Conservation (phyloP, 2,797 vertebrate species). For the Ara ararauna region DNA sequence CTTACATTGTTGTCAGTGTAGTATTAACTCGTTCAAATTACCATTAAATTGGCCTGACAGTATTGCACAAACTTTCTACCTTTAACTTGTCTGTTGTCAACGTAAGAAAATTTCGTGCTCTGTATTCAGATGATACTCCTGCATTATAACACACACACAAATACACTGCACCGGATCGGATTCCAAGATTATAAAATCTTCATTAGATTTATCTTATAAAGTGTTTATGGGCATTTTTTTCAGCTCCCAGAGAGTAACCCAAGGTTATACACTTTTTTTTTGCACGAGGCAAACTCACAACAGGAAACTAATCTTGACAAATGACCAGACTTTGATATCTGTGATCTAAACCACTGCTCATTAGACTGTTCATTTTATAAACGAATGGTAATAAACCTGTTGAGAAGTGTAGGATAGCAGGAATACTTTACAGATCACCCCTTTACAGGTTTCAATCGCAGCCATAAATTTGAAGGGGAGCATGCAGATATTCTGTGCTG, state of each 20-base stretch:
- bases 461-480: conserved; percentile 45
- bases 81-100: neutral
- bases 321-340: conserved; percentile 69
- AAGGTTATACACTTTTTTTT: conserved; percentile 38
- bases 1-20: neutral
- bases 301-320: conserved; percentile 74
- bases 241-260: conserved; percentile 31
- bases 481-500: neutral
- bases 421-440: conserved; percentile 74
- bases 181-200: conserved; percentile 32
- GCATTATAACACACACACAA: neutral
- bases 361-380: conserved; percentile 70
- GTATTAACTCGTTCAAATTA: neutral
- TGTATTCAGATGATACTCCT: too few species aligned
- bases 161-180: neutral
- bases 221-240: conserved; percentile 36
- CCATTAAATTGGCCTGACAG: neutral
- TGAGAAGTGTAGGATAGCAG: conserved; percentile 66
- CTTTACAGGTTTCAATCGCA: conserved; percentile 46
- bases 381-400: conserved; percentile 72
- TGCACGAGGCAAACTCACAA: conserved; percentile 58
- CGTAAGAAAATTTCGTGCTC: neutral
- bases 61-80: neutral
- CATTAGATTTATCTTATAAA: conserved; percentile 10
- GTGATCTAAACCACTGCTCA: conserved; percentile 73